These are phyloP conservation scores for Phenacoccus solenopsis DNA, from an alignment of 1,140 invertebrate genomes.

Conservation along the genomic window DNA sequence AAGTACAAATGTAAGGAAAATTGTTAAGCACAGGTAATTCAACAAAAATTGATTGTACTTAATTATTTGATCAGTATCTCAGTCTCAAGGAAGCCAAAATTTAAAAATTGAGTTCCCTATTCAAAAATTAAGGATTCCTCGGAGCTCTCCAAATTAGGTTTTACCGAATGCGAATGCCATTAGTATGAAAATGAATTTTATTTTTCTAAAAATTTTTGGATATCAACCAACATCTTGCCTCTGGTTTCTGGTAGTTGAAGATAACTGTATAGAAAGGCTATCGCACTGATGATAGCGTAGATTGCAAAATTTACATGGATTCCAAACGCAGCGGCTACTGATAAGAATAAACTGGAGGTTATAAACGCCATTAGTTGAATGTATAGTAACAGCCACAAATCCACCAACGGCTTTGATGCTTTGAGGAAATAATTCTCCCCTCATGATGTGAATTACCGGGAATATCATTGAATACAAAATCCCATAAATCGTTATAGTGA, in stretches of 20 bases:
- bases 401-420: not conserved
- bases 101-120: too few species aligned
- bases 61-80: too few species aligned
- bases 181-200: too few species aligned
- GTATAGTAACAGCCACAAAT: not conserved
- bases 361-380: not conserved
- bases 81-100: too few species aligned
- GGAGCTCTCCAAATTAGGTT: too few species aligned
- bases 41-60: too few species aligned
- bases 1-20: too few species aligned
- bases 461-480: not conserved
- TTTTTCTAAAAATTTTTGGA: slow-evolving; percentile 40
- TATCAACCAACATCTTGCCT: slow-evolving; percentile 60
- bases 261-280: slow-evolving; percentile 43
- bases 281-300: slow-evolving; percentile 54
- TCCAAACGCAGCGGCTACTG: slow-evolving; percentile 36
- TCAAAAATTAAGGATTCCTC: too few species aligned
- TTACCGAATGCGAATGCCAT: too few species aligned
- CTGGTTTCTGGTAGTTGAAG: slow-evolving; percentile 68
- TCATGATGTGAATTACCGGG: not conserved
- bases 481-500: not conserved
- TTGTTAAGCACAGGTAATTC: too few species aligned
- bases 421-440: not conserved
- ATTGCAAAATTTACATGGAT: slow-evolving; percentile 63
- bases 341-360: not conserved